Percentiles rank a stretch among this genome's conserved stretches.
Evolutionary conservation across 2,888 invertebrate genomes (phyloP).

Genomic region (Eledona agricola): DNA sequence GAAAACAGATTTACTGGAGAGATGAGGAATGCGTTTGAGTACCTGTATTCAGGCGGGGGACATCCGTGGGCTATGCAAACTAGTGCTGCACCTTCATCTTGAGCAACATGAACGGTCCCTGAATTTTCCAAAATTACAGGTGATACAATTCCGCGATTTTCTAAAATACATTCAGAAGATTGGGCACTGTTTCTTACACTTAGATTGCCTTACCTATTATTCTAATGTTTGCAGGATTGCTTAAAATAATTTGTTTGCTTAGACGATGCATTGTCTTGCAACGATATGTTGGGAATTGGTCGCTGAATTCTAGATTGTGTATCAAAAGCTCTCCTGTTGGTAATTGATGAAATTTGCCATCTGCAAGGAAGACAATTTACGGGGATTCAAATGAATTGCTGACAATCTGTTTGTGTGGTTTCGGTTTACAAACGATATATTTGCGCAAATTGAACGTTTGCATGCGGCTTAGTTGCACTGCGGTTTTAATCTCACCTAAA

Average conservation of each 20-base stretch:
- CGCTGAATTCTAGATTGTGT: constrained; percentile 77
- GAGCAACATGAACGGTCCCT: constrained; percentile 73
- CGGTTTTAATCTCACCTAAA: no score
- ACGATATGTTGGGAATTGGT: constrained; percentile 76
- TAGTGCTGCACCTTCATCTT: constrained; percentile 78
- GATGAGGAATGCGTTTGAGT: constrained; percentile 48
- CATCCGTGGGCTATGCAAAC: constrained; percentile 83
- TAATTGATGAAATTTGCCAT: constrained; percentile 79
- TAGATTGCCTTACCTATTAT: constrained; percentile 77
- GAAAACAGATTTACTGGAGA: constrained; percentile 7
- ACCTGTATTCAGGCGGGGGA: constrained; percentile 82
- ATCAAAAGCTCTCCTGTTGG: constrained; percentile 78
- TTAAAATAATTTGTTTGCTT: constrained; percentile 75
- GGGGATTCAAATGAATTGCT: no score
- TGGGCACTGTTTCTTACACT: no score
- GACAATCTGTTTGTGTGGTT: no score
- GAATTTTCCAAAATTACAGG: constrained; percentile 78
- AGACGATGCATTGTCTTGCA: constrained; percentile 79
- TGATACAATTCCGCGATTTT: constrained; percentile 76
- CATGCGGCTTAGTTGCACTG: no score
- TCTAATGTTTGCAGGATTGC: constrained; percentile 73
- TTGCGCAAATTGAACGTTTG: no score
- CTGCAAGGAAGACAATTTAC: constrained; percentile 61
- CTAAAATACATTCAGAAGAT: constrained; percentile 64
- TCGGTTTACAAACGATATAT: no score